phyloP scores from a whole-genome alignment of 2,113 vertebrate species.

The Plectropomus leopardus region DNA sequence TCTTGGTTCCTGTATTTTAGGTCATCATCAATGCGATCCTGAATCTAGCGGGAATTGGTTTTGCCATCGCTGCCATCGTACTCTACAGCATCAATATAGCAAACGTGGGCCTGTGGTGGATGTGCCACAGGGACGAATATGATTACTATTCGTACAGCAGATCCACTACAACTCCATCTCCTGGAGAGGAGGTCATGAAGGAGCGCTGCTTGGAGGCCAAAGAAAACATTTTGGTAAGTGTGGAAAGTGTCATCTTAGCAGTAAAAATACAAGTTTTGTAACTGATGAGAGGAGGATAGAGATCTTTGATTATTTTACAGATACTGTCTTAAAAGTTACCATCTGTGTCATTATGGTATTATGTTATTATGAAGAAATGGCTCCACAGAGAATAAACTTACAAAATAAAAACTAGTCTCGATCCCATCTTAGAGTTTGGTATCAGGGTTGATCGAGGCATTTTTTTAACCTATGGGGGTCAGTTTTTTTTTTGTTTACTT shows the following conservation, averaged over 20 bases:
- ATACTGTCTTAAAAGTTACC: no score
- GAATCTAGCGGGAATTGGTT: constrained; percentile 57
- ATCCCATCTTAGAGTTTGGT: no score
- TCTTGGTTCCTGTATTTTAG: constrained; percentile 50
- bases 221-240: background rate
- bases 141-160: accelerated
- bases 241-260: background rate
- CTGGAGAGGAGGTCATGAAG: accelerated
- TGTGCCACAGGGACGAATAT: accelerated
- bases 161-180: accelerated
- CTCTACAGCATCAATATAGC: constrained; percentile 51
- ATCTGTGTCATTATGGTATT: no score
- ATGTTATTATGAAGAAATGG: no score
- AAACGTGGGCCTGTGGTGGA: accelerated
- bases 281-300: background rate
- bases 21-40: constrained; percentile 59
- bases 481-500: no score
- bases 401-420: no score
- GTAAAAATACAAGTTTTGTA: background rate
- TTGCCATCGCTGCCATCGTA: constrained; percentile 70
- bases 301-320: background rate
- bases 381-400: no score
- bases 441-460: no score
- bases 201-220: constrained; percentile 14
- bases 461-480: no score